phyloP scores from a whole-genome alignment of 1,140 invertebrate genomes.

The Drosophila pruinosa region DNA sequence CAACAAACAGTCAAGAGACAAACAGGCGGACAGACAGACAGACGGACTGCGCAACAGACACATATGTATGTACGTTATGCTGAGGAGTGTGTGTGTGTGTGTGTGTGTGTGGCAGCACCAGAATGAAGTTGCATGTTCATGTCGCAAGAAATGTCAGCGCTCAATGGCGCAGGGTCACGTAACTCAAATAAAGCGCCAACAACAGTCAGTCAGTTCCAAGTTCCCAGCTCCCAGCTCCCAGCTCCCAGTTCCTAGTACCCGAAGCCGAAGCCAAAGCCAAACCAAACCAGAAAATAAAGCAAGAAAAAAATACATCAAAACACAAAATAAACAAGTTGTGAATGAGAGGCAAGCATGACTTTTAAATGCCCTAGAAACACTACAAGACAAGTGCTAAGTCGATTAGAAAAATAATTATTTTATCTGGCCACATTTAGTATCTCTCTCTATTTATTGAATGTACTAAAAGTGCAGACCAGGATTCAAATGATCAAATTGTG shows the following conservation, averaged over 20 bases:
- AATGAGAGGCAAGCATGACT: background rate
- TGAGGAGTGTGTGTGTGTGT: constrained; percentile 2
- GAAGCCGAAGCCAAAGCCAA: constrained; percentile 25
- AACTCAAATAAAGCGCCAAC: constrained; percentile 78
- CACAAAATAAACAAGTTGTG: constrained; percentile 3
- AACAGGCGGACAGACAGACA: constrained; percentile 9
- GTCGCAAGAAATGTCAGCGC: constrained; percentile 73
- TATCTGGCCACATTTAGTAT: no score
- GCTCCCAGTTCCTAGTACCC: background rate
- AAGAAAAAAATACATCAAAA: constrained; percentile 1
- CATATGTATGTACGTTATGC: constrained; percentile 37
- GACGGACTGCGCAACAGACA: constrained; percentile 29
- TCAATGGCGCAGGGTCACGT: constrained; percentile 77
- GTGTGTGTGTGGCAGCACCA: constrained; percentile 32
- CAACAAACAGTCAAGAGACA: constrained; percentile 25
- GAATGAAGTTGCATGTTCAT: constrained; percentile 65
- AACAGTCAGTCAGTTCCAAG: background rate
- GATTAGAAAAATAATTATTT: no score
- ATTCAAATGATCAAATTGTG: no score
- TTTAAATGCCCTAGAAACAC: background rate
- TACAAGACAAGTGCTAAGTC: no score
- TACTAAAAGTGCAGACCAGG: no score
- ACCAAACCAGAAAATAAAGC: constrained; percentile 25
- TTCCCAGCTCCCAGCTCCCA: background rate
- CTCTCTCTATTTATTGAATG: no score